Percentiles rank a stretch among this genome's conserved stretches.
Conservation (phyloP, 2,113 vertebrate genomes). For the Siniperca chuatsi region DNA sequence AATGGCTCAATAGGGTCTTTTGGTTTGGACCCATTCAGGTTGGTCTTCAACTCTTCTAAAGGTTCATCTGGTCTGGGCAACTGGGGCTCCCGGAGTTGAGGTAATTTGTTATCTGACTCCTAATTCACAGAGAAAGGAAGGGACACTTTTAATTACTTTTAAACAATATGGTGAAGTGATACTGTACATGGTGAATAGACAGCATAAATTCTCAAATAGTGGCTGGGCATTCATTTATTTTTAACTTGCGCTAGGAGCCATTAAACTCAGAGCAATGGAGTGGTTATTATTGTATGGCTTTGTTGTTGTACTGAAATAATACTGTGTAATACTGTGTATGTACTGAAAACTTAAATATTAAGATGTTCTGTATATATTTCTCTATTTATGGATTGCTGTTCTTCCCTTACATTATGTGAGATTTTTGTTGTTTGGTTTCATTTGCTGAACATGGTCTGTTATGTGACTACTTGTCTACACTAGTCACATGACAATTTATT, state of each 20-base stretch:
- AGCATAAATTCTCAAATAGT: neutral
- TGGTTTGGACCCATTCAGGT: conserved; percentile 57
- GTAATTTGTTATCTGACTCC: conserved; percentile 81
- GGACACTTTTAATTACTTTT: neutral
- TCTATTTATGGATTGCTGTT: too few relatives aligned
- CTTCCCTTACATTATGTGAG: too few relatives aligned
- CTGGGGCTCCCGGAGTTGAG: conserved; percentile 81
- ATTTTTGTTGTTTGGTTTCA: too few relatives aligned
- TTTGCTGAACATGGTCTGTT: too few relatives aligned
- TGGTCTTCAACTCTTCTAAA: conserved; percentile 55
- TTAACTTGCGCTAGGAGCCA: neutral
- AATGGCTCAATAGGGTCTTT: conserved; percentile 59
- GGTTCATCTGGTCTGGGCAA: conserved; percentile 69
- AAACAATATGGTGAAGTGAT: neutral
- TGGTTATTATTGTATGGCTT: neutral
- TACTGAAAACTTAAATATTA: too few relatives aligned
- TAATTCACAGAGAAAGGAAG: conserved; percentile 61
- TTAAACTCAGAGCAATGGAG: neutral
- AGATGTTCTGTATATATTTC: too few relatives aligned
- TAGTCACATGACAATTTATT: too few relatives aligned
- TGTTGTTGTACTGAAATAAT: neutral
- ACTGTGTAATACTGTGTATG: neutral
- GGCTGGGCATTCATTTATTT: neutral
- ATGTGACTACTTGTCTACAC: too few relatives aligned
- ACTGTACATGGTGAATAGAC: neutral